Percentiles rank a stretch among this genome's conserved stretches.
phyloP scores from a whole-genome alignment of 1,140 invertebrate genomes.

The Bathynomus jamesi region DNA sequence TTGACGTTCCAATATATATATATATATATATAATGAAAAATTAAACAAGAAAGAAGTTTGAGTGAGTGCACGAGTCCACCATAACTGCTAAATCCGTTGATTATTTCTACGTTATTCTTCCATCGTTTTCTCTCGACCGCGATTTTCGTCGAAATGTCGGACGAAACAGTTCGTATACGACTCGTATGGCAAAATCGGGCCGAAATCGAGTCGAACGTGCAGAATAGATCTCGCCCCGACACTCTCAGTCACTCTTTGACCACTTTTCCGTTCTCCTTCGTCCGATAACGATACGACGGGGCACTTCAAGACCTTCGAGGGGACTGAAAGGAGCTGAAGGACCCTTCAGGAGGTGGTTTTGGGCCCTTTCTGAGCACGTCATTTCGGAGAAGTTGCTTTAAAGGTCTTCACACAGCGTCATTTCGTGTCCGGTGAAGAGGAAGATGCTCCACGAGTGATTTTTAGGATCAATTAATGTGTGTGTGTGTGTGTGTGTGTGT shows the following conservation, averaged over 20 bases:
- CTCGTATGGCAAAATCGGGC: too few relatives aligned
- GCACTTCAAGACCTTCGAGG: background rate
- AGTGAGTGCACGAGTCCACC: too few relatives aligned
- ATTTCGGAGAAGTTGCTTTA: background rate
- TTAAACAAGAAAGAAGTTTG: too few relatives aligned
- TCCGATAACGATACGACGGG: background rate
- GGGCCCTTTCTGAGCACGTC: background rate
- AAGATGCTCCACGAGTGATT: background rate
- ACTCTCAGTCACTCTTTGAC: background rate
- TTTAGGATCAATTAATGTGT: background rate
- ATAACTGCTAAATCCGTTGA: too few relatives aligned
- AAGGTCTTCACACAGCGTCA: background rate
- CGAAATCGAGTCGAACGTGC: too few relatives aligned
- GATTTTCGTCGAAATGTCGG: too few relatives aligned
- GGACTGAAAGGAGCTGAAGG: background rate
- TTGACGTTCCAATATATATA: too few relatives aligned
- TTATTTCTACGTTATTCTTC: too few relatives aligned
- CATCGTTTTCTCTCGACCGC: too few relatives aligned
- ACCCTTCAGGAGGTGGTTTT: background rate
- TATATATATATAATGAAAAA: too few relatives aligned
- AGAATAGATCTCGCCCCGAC: too few relatives aligned
- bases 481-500: background rate
- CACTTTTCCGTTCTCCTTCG: background rate
- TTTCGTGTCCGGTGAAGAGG: background rate
- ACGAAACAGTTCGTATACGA: too few relatives aligned